Conservation (phyloP, 2,113 vertebrate species). For the Clarias macrocephalus region DNA sequence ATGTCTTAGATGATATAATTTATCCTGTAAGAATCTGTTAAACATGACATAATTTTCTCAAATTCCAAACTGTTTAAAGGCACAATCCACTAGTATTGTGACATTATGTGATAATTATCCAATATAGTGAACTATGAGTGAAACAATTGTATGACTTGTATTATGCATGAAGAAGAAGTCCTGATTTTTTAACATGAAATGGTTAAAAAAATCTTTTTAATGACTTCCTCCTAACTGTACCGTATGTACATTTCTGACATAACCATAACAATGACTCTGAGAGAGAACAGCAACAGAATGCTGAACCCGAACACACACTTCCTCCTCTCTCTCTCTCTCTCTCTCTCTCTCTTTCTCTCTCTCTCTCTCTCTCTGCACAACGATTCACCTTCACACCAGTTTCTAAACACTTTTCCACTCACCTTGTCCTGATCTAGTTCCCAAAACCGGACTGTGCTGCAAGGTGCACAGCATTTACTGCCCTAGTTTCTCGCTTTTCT, state of each 20-base stretch:
- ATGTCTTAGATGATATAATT: too few species aligned
- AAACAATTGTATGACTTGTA: too few species aligned
- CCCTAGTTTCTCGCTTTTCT: not conserved
- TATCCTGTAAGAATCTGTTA: rapidly evolving
- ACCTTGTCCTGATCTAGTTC: conserved; percentile 36
- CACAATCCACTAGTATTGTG: too few species aligned
- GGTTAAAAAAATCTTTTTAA: too few species aligned
- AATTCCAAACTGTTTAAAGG: too few species aligned
- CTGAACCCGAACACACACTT: not conserved
- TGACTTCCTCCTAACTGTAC: too few species aligned
- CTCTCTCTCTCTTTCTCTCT: not conserved
- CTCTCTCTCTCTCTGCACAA: not conserved
- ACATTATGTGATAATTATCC: too few species aligned
- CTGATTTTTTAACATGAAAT: too few species aligned
- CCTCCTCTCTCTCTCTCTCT: not conserved
- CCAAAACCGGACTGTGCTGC: conserved; percentile 24
- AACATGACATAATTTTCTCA: too few species aligned
- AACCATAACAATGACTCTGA: not conserved
- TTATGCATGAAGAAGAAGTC: too few species aligned
- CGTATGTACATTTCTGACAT: too few species aligned
- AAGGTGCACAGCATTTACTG: conserved; percentile 3
- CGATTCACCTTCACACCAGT: conserved; percentile 1
- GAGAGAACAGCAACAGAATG: not conserved
- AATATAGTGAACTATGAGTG: too few species aligned
- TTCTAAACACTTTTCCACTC: not conserved